Base-by-base conservation (phyloP, 2,888 invertebrate species). In the Aspidapion aeneum region DNA sequence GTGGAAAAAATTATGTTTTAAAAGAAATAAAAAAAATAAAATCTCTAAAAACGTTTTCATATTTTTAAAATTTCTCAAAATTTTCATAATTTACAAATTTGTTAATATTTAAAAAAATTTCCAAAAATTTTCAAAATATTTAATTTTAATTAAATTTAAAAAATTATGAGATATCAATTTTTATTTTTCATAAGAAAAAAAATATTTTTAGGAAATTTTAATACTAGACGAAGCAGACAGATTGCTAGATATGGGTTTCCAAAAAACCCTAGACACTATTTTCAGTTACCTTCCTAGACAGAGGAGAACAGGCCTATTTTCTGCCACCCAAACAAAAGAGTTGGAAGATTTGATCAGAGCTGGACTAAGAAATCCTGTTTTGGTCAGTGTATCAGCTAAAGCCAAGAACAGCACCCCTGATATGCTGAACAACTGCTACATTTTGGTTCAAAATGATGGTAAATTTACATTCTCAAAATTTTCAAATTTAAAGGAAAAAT, bases 201-300 rank as follows among this genome's bases (percentile, higher is more conserved):
- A n/a, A n/a, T n/a, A n/a, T n/a, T n/a, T 69, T 21, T 73, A 93
- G 89, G 98, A 99, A 80, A 83, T 99, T 52, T 80, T 99, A 48
- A 88, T 99, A 1, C 82, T 99, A 20, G 99, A 99, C 78, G 99
- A 99, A 84, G 98, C 98, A 0, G 99, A 99, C 79, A 87, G 95
- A 55, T 83, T 99, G 12, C 82, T 98, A 21, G 97, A 97, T 77
- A 84, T 97, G 67, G 98, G 98, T 1, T 99, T 99, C 78, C 90
- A 90, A 71, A 82, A 86, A 16, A 88, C 92, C 1, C 81, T 98
- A 17, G 92, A 94, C 70, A 90, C 90, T 17, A 98, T 99, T 71
- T 83, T 99, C 2, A 89, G 90, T 69, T 93, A 91, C 79, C 80
- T 99, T 50, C 99, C 99, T 0, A 89, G 96, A 48, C 95, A 96